These are phyloP conservation scores for Electrona antarctica DNA, from an alignment of 2,113 vertebrate species.

Conservation along the genomic window DNA sequence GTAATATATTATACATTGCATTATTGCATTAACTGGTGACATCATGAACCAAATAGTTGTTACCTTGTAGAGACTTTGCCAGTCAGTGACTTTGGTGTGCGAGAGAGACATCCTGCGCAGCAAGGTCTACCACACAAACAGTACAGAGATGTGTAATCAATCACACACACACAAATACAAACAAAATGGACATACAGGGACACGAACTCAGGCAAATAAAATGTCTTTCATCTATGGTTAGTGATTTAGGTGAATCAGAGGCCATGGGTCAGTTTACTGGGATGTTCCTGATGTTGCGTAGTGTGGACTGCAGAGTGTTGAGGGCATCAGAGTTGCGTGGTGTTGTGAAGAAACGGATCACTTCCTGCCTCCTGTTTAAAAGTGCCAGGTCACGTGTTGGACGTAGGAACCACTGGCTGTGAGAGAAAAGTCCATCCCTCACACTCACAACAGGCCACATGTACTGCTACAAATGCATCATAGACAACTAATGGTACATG, in stretches of 20 bases:
- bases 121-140: conserved; percentile 77
- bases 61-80: conserved; percentile 93
- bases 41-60: not conserved
- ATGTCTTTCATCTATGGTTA: not conserved
- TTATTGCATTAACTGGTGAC: no score
- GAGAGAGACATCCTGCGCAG: conserved; percentile 91
- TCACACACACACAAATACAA: not conserved
- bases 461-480: not conserved
- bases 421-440: not conserved
- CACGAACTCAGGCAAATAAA: not conserved
- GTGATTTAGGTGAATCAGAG: not conserved
- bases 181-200: not conserved
- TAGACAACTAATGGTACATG: no score
- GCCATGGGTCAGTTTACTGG: conserved; percentile 72
- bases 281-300: conserved; percentile 92
- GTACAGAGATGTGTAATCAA: conserved; percentile 27
- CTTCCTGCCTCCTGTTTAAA: conserved; percentile 88
- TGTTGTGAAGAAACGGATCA: conserved; percentile 89
- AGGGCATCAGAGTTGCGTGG: conserved; percentile 86
- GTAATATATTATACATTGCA: not conserved
- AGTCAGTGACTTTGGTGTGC: conserved; percentile 89
- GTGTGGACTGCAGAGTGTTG: conserved; percentile 84
- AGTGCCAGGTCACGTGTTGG: conserved; percentile 85
- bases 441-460: not conserved
- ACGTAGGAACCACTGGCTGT: conserved; percentile 89